Conservation (phyloP, 1,140 invertebrate genomes). For the Ips nitidus region DNA sequence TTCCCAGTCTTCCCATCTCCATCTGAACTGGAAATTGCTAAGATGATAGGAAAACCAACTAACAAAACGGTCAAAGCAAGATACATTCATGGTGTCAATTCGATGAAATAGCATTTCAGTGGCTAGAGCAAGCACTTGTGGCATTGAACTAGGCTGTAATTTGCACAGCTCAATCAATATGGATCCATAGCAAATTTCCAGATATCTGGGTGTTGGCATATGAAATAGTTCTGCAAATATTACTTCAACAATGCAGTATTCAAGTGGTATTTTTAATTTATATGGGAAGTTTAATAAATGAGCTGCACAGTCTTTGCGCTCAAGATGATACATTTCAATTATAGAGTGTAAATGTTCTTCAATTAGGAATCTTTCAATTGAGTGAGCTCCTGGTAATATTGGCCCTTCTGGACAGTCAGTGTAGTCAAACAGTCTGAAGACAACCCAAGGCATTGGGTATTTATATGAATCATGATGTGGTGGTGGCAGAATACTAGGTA, state of each 20-base stretch:
- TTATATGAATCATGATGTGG: constrained; percentile 86
- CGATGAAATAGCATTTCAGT: constrained; percentile 96
- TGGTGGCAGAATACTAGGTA: constrained; percentile 85
- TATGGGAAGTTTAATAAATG: constrained; percentile 90
- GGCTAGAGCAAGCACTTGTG: constrained; percentile 96
- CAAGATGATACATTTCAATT: constrained; percentile 81
- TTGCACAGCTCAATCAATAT: constrained; percentile 97
- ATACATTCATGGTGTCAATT: constrained; percentile 95
- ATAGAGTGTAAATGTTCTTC: constrained; percentile 97
- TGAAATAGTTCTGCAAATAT: constrained; percentile 94
- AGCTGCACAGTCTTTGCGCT: constrained; percentile 93
- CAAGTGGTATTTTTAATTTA: constrained; percentile 92
- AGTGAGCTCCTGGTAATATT: constrained; percentile 90
- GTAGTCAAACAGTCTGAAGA: constrained; percentile 96
- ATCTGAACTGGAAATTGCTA: constrained; percentile 98
- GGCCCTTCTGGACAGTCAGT: constrained; percentile 96
- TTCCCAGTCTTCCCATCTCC: constrained; percentile 98
- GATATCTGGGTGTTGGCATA: constrained; percentile 82
- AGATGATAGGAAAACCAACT: constrained; percentile 99
- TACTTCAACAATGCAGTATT: constrained; percentile 98
- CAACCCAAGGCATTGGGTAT: constrained; percentile 89
- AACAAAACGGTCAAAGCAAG: constrained; percentile 94
- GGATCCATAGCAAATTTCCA: constrained; percentile 95
- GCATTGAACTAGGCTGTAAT: constrained; percentile 93
- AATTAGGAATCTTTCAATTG: constrained; percentile 96